phyloP scores from a whole-genome alignment of 2,888 invertebrate species.

The Caenorhabditis sp. region DNA sequence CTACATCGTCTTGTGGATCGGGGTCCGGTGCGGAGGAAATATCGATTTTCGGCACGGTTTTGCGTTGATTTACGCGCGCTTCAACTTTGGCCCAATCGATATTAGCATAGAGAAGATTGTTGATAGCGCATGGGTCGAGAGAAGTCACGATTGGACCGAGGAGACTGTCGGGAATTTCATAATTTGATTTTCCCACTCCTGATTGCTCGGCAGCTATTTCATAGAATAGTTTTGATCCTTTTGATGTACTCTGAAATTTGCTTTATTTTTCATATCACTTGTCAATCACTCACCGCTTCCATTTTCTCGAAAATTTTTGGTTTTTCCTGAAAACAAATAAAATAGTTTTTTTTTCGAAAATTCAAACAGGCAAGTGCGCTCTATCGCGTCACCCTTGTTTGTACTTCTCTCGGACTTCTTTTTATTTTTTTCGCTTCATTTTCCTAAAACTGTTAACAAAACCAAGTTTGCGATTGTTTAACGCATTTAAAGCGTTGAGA shows the following conservation, averaged over 20 bases:
- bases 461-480: not conserved
- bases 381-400: not conserved
- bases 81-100: conserved; percentile 22
- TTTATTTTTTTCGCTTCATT: not conserved
- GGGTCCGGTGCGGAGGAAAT: not conserved
- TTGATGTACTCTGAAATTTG: not conserved
- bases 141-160: conserved; percentile 12
- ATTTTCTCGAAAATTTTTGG: not conserved
- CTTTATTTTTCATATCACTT: not conserved
- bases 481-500: not conserved
- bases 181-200: conserved; percentile 13
- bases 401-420: conserved; percentile 29
- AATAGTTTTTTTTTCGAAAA: not conserved
- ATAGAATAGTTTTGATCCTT: conserved; percentile 1
- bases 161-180: conserved; percentile 15
- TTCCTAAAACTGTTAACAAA: not conserved
- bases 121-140: conserved; percentile 16
- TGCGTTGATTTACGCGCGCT: not conserved
- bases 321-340: not conserved
- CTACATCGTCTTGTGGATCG: not conserved
- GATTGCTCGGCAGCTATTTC: conserved; percentile 26
- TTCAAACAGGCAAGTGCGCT: conserved; percentile 14
- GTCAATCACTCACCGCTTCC: not conserved
- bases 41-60: not conserved
- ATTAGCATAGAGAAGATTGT: not conserved